Evolutionary conservation across 2,888 invertebrate species (phyloP), one percentile per base, ranked within the genome.

Genomic region (Torymus texanus): DNA sequence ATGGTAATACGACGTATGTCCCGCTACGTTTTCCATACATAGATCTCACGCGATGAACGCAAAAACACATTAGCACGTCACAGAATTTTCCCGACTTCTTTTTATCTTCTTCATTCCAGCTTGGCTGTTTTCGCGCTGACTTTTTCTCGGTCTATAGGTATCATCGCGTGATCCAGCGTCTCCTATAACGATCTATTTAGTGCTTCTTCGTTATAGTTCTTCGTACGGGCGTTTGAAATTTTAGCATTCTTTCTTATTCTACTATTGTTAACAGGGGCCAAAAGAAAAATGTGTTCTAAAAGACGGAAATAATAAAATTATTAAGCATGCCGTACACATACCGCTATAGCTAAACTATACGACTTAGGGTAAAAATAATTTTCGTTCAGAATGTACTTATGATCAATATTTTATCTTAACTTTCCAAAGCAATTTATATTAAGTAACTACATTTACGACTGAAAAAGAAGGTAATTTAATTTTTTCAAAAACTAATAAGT

Each of bases 161-260:
- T 72, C 78, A 5, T 72, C 79, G 82, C 83, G 85, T 88, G 86
- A 88, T 88, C 88, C 86, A 88, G 84, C 84, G 83, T 85, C 86
- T 87, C 86, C 86, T 87, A 85, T 87, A 85, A 85, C 85, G 84
- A 87, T 88, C 87, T 84, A 84, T 87, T 88, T 87, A 87, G 86
- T 86, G 83, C 85, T 68, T 79, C 74, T 75, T 77, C 68, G 67
- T 75, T 76, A 62, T 76, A 62, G 71, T 82, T 74, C 77, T 71
- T 76, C 76, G 75, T 71, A 63, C 76, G 70, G 71, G 3, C 67
- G 50, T 66, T 77, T 41, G 78, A 16, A 68, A 73, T 73, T 73
- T 73, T 13, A 73, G 67, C 61, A 72, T 21, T 18, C 18, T 67
- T 56, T 76, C 77, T 68, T 78, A 13, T 63, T 24, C 56, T 21